Evolutionary conservation across 2,888 invertebrate genomes (phyloP).

Genomic region (Athalia rosae): DNA sequence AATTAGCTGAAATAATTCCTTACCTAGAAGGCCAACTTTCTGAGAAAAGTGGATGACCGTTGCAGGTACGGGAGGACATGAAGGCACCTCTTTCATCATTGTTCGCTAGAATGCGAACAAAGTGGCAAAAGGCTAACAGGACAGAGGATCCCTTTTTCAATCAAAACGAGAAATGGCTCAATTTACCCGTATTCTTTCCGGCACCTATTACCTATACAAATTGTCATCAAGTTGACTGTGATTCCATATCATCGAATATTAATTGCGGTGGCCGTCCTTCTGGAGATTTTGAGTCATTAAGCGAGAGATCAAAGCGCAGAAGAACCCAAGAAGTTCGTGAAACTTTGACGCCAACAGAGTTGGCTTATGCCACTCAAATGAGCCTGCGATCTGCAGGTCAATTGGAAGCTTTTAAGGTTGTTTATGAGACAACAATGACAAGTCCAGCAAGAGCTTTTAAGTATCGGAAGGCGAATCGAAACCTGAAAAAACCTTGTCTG

Average conservation of each 20-base stretch:
- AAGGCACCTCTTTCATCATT: too few species aligned
- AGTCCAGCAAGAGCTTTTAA: conserved; percentile 48
- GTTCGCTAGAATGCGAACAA: conserved; percentile 38
- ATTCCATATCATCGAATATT: too few species aligned
- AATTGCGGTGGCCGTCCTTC: conserved; percentile 51
- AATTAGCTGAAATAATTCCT: conserved; percentile 7
- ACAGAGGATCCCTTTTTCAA: conserved; percentile 10
- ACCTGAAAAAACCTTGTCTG: conserved; percentile 42
- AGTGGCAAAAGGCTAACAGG: conserved; percentile 43
- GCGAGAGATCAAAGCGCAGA: conserved; percentile 49
- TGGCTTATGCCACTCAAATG: conserved; percentile 52
- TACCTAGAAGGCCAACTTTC: conserved; percentile 30
- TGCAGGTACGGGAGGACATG: too few species aligned
- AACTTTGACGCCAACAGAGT: conserved; percentile 45
- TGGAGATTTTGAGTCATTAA: conserved; percentile 45
- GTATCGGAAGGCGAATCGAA: conserved; percentile 47
- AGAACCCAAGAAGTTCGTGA: conserved; percentile 50
- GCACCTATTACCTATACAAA: too few species aligned
- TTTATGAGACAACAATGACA: conserved; percentile 50
- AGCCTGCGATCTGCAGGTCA: conserved; percentile 50
- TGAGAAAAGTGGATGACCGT: conserved; percentile 43
- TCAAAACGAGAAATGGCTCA: conserved; percentile 1
- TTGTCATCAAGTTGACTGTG: too few species aligned
- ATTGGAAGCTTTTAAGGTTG: conserved; percentile 50
- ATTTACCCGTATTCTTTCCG: neutral